A percentile compares a stretch with the other conserved stretches of the same genome.
Evolutionary conservation across 2,888 invertebrate genomes (phyloP).

Genomic region (Ptychoptera albimana): DNA sequence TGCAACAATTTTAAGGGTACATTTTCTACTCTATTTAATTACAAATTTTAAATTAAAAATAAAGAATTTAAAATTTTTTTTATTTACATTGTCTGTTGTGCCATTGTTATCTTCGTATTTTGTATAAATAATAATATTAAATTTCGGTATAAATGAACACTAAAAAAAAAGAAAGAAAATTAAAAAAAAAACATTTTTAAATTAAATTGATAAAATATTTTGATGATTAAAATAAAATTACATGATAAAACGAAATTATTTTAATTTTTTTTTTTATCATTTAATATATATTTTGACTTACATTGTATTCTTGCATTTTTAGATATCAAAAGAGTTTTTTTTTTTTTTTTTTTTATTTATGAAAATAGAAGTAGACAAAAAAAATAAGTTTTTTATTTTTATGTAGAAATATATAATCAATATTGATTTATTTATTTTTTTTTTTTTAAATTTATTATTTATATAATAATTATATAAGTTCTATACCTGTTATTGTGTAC

Average conservation of each 20-base stretch:
- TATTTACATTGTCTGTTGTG: slow-evolving; percentile 69
- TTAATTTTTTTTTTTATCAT: slow-evolving; percentile 4
- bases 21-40: too few relatives aligned
- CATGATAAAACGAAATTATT: slow-evolving; percentile 2
- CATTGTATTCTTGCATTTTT: slow-evolving; percentile 46
- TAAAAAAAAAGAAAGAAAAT: slow-evolving; percentile 41
- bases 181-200: slow-evolving; percentile 10
- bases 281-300: slow-evolving; percentile 35
- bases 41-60: too few relatives aligned
- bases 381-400: background rate
- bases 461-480: background rate
- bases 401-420: slow-evolving; percentile 10
- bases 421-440: too few relatives aligned
- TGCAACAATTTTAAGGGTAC: too few relatives aligned
- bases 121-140: slow-evolving; percentile 72
- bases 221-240: slow-evolving; percentile 4
- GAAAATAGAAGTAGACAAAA: slow-evolving; percentile 14
- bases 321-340: too few relatives aligned
- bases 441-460: background rate
- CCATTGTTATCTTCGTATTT: slow-evolving; percentile 84
- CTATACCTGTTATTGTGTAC: slow-evolving; percentile 64
- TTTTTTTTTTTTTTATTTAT: slow-evolving; percentile 2
- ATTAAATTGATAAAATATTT: slow-evolving; percentile 7
- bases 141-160: slow-evolving; percentile 84
- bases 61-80: too few relatives aligned